These are phyloP conservation scores for Gouania willdenowi DNA, from an alignment of 2,797 vertebrate genomes.

Conservation along the genomic window DNA sequence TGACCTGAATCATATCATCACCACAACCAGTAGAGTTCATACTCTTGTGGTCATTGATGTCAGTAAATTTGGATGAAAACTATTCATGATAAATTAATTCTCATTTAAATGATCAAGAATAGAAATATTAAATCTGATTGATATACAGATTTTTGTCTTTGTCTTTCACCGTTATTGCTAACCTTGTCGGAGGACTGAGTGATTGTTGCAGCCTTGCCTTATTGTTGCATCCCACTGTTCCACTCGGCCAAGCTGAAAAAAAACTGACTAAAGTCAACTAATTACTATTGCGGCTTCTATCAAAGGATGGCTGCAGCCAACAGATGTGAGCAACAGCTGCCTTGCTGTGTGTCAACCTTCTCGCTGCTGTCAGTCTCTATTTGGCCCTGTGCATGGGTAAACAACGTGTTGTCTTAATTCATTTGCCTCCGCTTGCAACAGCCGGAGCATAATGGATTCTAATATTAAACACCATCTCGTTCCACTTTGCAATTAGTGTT, in stretches of 20 bases:
- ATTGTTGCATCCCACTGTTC: slow-evolving; percentile 24
- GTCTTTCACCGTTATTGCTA: no score
- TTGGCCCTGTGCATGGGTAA: slow-evolving; percentile 54
- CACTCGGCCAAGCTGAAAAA: slow-evolving; percentile 9
- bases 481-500: slow-evolving; percentile 68
- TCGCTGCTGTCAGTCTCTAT: slow-evolving; percentile 60
- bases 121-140: no score
- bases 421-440: slow-evolving; percentile 61
- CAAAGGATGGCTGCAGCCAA: slow-evolving; percentile 50
- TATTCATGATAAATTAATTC: no score
- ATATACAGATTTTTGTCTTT: no score
- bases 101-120: no score
- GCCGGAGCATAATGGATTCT: slow-evolving; percentile 63
- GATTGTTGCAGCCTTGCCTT: slow-evolving; percentile 7
- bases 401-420: slow-evolving; percentile 72
- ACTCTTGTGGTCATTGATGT: no score
- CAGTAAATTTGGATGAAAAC: no score
- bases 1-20: no score
- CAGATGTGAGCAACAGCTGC: slow-evolving; percentile 75
- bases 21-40: no score
- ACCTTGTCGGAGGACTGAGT: no score
- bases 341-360: slow-evolving; percentile 60
- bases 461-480: slow-evolving; percentile 64
- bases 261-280: slow-evolving; percentile 47
- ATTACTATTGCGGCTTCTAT: slow-evolving; percentile 47